Percentiles rank a stretch among this genome's conserved stretches.
phyloP scores from a whole-genome alignment of 1,140 invertebrate species.

The Aleiodes sp. region DNA sequence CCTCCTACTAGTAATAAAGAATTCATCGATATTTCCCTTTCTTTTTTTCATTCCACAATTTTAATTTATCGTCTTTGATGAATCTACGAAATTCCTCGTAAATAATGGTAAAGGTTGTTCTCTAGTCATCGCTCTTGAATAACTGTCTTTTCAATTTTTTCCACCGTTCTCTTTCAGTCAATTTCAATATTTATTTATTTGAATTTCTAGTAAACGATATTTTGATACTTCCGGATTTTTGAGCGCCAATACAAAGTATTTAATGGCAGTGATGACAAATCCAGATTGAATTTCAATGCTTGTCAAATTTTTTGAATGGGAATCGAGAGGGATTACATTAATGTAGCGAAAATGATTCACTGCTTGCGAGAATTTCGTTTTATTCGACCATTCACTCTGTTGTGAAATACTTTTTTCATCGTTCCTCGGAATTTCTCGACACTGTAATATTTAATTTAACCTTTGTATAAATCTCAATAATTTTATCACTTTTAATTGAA shows the following conservation, averaged over 20 bases:
- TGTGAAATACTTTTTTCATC: no score
- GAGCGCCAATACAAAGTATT: not conserved
- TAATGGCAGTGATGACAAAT: constrained; percentile 13
- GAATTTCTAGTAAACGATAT: not conserved
- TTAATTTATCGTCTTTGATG: constrained; percentile 9
- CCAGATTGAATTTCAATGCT: constrained; percentile 23
- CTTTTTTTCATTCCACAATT: not conserved
- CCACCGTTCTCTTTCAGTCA: not conserved
- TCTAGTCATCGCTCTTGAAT: not conserved
- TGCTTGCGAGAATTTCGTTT: no score
- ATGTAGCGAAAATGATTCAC: not conserved
- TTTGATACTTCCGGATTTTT: not conserved
- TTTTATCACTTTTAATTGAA: no score
- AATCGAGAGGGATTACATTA: not conserved
- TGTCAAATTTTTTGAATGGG: constrained; percentile 12
- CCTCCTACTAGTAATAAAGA: constrained; percentile 10
- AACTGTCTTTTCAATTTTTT: not conserved
- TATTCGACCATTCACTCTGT: no score
- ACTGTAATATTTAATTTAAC: no score
- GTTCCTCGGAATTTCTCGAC: no score
- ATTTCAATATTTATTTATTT: constrained; percentile 26
- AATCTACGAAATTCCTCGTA: not conserved
- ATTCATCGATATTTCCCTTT: not conserved
- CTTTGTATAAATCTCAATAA: no score
- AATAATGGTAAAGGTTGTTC: not conserved